Evolutionary conservation across 1,140 invertebrate genomes (phyloP), one percentile per base, ranked within the genome.

Genomic region (Formica selysi): DNA sequence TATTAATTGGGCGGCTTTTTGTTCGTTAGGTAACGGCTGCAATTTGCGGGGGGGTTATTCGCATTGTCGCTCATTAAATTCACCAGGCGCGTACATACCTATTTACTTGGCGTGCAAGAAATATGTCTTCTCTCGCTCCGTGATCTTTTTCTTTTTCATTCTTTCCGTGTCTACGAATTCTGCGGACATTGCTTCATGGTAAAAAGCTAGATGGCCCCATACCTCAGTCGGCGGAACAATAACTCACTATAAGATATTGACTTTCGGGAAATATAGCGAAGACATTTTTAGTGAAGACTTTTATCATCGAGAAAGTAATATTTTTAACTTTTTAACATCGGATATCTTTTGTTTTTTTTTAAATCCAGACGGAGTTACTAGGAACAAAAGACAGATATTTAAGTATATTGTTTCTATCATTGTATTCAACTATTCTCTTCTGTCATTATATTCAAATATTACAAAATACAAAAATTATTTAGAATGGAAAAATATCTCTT

Each of bases 1-100:
- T 83, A 83, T 73, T 83, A 83, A 83, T 83, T 83, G 79, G 79
- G n/a, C n/a, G 26, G 79, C 79, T 83, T 83, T 83, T 73, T 83
- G 79, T 83, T 83, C 54, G 54, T 83, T 83, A 83, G 79, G 67
- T 83, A 83, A 83, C 79, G 67, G 54, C 57, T 6, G 38, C 54
- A 61, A 83, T 83, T 73, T 83, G 54, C 51, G 11, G n/a, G 26
- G 54, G 26, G 26, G 26, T 73, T 73, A 83, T 73, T 81, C 79
- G 79, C 71, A 73, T 83, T 83, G 79, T 83, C 68, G 79, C 38
- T 73, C 79, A 73, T 83, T 83, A 83, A 83, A 83, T 83, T 83
- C n/a, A 10, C 67, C 48, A 38, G 11, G 62, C 54, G 36, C 79
- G 26, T 73, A 71, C 36, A 61, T 59, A 10, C 11, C 16, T 41